Evolutionary conservation across 2,113 vertebrate species (phyloP), one percentile per base, ranked within the genome.

Genomic region (Cyrtonyx montezumae): DNA sequence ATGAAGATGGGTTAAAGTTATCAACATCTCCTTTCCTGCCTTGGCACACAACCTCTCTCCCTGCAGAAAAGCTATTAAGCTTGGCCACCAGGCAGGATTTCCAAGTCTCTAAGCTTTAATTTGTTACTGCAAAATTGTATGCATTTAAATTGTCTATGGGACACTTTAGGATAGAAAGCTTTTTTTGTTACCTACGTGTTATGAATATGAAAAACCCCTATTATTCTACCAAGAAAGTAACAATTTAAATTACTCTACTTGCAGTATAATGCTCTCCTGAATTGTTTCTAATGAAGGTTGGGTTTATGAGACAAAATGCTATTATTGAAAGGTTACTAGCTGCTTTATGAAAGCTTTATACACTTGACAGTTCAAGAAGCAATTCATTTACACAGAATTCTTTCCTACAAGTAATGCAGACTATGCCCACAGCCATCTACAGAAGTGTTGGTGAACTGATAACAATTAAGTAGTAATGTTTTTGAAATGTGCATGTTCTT

Each of bases 231-330:
- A 7, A 71, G 95, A 92, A 93, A 75, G 21, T 87, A 85, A 77
- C 86, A 37, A 82, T 97, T 97, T 95, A 94, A 96, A 96, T 97
- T 96, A 86, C 46, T 94, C 40, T 95, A 69, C 79, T 90, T 65
- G 68, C 61, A 70, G 79, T 86, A 46, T 94, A 93, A 95, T 84
- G 61, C 55, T 95, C 77, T 95, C 73, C 76, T 89, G 43, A 73
- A 86, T 90, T 95, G 63, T 95, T 97, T 79, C 93, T 97, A 90
- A 90, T 92, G 96, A 97, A 96, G 88, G 55, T 95, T 11, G 5
- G 12, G 79, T 76, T 89, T 93, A 65, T 79, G 86, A 96, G 95
- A 94, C 90, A 91, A 95, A 92, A 68, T 30, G 17, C 73, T 96
- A 78, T 96, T 95, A 95, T 69, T 97, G 93, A 82, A 17, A 94